Evolutionary conservation across 1,140 invertebrate species (phyloP), one percentile per base, ranked within the genome.

Genomic region (Holotrichia oblita): DNA sequence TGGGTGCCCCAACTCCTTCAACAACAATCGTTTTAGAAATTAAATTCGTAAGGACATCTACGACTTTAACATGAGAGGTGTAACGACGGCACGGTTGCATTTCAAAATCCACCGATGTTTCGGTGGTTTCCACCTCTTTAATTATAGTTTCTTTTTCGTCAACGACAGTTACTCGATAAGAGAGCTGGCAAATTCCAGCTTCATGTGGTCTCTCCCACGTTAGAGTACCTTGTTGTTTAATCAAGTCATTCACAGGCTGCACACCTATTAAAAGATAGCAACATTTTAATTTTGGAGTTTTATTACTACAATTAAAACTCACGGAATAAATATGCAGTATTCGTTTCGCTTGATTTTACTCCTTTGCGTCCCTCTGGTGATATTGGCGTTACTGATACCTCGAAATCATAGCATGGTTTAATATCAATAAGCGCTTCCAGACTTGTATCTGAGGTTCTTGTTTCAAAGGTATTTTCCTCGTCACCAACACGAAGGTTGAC

Each of bases 51-150:
- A 69, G 22, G 27, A 69, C 22, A 22, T 69, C 61, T 4, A 69
- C 1, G 6, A 22, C 61, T 69, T 17, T 40, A 6, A 74, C 73
- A 6, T 42, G 6, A 10, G 41, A 17, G 2, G 10, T 74, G 14
- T 74, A 44, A 24, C 34, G 40, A 22, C 40, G 41, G n/a, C 73
- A 74, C 0, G 73, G 73, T n/a, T 14, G 12, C 73, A 74, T 74
- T 6, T 74, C 34, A 20, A 44, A 14, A 2, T 74, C 34, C 12
- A 74, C 41, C 7, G 14, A 8, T 20, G 73, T 69, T 27, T 34
- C 61, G 0, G 27, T 0, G 1, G 61, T 69, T 69, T 69, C 61
- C 12, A 10, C 61, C 9, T 24, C 61, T 17, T 55, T 55, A 55
- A 69, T 7, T 20, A 14, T 34, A 0, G 20, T 20, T 69, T 20